phyloP scores from a whole-genome alignment of 2,888 invertebrate species.

The Masnerella sp. region DNA sequence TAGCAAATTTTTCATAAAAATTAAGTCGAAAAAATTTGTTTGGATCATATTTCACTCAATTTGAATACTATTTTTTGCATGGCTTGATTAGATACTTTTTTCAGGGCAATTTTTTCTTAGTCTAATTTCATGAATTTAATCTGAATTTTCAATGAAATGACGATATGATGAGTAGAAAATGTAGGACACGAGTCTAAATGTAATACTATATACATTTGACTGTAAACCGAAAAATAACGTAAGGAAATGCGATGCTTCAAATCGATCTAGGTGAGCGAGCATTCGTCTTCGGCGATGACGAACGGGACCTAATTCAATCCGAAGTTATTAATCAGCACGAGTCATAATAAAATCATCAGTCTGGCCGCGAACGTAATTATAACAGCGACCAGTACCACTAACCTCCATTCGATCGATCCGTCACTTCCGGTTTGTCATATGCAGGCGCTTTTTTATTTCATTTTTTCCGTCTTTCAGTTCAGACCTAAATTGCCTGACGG shows the following conservation, averaged over 20 bases:
- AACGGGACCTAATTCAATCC: constrained; percentile 47
- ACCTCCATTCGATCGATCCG: constrained; percentile 64
- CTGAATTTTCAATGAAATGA: too few species aligned
- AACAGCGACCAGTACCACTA: constrained; percentile 66
- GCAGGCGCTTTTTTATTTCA: constrained; percentile 38
- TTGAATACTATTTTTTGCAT: too few species aligned
- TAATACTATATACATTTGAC: too few species aligned
- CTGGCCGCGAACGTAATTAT: constrained; percentile 66
- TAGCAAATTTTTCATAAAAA: too few species aligned
- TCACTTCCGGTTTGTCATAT: constrained; percentile 63
- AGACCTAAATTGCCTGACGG: constrained; percentile 36
- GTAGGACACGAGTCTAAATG: too few species aligned
- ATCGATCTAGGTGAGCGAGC: constrained; percentile 45
- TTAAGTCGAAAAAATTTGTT: too few species aligned
- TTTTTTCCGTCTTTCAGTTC: constrained; percentile 1
- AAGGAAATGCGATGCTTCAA: constrained; percentile 23
- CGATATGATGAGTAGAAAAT: too few species aligned
- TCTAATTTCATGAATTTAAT: too few species aligned
- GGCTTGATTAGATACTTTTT: too few species aligned
- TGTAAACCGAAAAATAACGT: constrained; percentile 2
- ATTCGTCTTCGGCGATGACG: constrained; percentile 33
- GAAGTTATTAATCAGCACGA: constrained; percentile 56
- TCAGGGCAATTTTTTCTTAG: too few species aligned
- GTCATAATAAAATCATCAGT: constrained; percentile 67
- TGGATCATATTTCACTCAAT: too few species aligned